Evolutionary conservation across 2,797 vertebrate genomes (phyloP).

Genomic region (Tolypeutes matacus): DNA sequence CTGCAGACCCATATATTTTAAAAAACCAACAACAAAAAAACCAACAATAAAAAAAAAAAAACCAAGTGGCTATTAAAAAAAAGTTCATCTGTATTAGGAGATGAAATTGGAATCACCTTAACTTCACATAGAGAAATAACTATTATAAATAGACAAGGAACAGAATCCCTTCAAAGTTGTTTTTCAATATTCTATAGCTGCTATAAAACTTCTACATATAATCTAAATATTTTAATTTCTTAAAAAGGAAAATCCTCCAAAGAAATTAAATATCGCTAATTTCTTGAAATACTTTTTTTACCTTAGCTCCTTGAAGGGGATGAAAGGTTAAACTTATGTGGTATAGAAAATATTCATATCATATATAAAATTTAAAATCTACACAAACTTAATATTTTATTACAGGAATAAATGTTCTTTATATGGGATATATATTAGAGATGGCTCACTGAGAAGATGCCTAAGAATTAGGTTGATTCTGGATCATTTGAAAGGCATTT

Average conservation of each 20-base stretch:
- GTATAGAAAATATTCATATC: background rate
- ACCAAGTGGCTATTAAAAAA: background rate
- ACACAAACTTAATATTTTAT: background rate
- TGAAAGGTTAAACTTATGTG: background rate
- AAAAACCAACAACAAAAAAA: background rate
- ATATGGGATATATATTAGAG: background rate
- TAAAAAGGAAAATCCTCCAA: background rate
- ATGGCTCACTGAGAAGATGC: background rate
- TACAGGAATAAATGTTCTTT: background rate
- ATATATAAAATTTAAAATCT: background rate
- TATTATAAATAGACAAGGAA: background rate
- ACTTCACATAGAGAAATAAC: background rate
- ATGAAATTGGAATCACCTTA: background rate
- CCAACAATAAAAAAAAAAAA: background rate
- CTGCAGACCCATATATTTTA: background rate
- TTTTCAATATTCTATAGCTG: background rate
- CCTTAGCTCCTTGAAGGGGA: background rate
- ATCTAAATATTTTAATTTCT: background rate
- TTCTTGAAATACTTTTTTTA: background rate
- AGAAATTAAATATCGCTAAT: slow-evolving; percentile 36
- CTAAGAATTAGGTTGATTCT: background rate
- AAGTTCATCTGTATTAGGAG: background rate
- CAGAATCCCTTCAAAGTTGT: background rate
- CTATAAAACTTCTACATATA: background rate
- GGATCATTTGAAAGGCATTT: background rate